Evolutionary conservation across 2,888 invertebrate genomes (phyloP).

Genomic region (Thecocarcelia acutangulata): DNA sequence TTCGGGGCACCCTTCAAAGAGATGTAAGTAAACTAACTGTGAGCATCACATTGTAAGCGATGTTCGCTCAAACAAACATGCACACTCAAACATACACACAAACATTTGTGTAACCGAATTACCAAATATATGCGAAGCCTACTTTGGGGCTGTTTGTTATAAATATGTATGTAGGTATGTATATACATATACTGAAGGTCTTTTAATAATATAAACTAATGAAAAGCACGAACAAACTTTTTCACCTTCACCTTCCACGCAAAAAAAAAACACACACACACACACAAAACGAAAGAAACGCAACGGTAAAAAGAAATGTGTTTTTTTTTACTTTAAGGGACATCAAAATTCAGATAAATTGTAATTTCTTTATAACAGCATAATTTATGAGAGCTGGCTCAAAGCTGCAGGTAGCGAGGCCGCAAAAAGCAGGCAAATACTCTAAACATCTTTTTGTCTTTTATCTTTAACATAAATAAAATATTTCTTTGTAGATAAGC

Average conservation of each 20-base stretch:
- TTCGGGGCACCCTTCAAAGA: too few relatives aligned
- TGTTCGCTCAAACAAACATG: not conserved
- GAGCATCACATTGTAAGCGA: not conserved
- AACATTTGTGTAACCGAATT: slow-evolving; percentile 5
- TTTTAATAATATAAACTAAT: slow-evolving; percentile 53
- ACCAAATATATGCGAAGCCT: slow-evolving; percentile 18
- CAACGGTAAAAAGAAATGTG: not conserved
- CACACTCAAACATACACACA: not conserved
- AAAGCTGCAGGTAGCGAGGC: not conserved
- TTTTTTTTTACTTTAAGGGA: slow-evolving; percentile 37
- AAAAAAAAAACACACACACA: slow-evolving; percentile 18
- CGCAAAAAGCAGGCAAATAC: not conserved
- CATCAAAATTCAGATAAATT: slow-evolving; percentile 47
- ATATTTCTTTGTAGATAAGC: too few relatives aligned
- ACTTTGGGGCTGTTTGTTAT: slow-evolving; percentile 49
- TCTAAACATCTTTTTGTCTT: not conserved
- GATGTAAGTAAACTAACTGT: slow-evolving; percentile 13
- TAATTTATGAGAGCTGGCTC: slow-evolving; percentile 23
- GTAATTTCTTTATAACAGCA: slow-evolving; percentile 41
- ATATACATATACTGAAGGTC: slow-evolving; percentile 46
- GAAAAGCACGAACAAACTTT: slow-evolving; percentile 47
- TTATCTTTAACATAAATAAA: not conserved
- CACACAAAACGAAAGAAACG: not conserved
- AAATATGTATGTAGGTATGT: slow-evolving; percentile 1
- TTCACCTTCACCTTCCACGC: slow-evolving; percentile 58